Base-by-base conservation (phyloP, 2,888 invertebrate species). In the Epinotia bilunana region DNA sequence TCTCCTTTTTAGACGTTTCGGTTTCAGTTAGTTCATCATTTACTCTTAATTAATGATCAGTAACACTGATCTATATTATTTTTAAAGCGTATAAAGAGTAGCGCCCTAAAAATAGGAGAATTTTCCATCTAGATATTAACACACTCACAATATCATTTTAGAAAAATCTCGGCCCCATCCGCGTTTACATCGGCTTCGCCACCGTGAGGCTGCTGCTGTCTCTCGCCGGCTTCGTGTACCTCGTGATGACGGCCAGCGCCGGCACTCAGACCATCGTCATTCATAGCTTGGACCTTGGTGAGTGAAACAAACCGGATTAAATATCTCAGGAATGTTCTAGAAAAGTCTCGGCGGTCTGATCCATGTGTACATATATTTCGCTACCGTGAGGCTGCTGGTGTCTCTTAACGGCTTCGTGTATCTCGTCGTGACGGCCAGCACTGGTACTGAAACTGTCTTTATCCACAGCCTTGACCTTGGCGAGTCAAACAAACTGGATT, bases 91-190 rank as follows among this genome's bases (percentile, higher is more conserved):
- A 5, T 33, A 33, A 33, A 7, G 33, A 5, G 33, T 33, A 5
- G 7, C 33, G 6, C 33, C 7, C 33, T 33, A 33, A 33, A 33
- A 33, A 7, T 7, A 5, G 7, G 7, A 33, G 7, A 33, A 46
- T 46, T 2, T 46, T 49, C 49, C n/a, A 20, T 20, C 57, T 3
- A 57, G 11, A 20, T 20, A 11, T 57, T n/a, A 57, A 5, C 20
- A 12, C 12, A 49, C 49, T 49, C 12, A 3, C 12, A 0, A 20
- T 57, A 12, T 2, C 13, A 63, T 83, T 84, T 0, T 84, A 88
- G 88, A 86, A 78, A 81, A 83, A 81, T 0, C 84, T 87, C 0
- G 86, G 87, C 0, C 86, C 86, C 0, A 82, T 88, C 73, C 81
- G 82, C 7, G 78, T 83, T 28, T 86, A 83, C 81, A 82, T 87